A percentile compares a stretch with the other conserved stretches of the same genome.
phyloP scores from a whole-genome alignment of 1,140 invertebrate species.

The Dendroctonus valens region DNA sequence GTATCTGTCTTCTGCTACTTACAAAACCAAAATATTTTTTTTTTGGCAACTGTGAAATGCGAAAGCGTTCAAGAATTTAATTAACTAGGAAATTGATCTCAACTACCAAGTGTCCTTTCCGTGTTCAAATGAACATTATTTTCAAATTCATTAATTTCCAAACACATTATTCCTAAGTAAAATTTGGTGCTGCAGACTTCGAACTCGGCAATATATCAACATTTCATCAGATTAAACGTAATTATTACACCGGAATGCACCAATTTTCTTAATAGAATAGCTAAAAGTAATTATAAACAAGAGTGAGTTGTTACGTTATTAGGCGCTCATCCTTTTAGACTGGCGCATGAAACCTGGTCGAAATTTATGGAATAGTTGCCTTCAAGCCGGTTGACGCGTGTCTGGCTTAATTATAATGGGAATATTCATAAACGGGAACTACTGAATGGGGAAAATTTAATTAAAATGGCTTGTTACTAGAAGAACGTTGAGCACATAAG shows the following conservation, averaged over 20 bases:
- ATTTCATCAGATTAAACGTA: neutral
- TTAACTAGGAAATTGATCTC: no score
- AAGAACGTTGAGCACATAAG: constrained; percentile 33
- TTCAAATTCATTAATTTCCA: no score
- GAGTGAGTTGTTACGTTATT: constrained; percentile 33
- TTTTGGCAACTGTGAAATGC: no score
- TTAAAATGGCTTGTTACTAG: constrained; percentile 41
- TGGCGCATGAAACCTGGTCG: constrained; percentile 27
- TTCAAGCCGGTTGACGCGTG: constrained; percentile 38
- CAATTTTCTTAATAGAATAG: constrained; percentile 21
- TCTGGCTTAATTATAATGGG: constrained; percentile 43
- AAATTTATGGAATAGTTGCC: constrained; percentile 35
- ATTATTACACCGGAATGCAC: constrained; percentile 8
- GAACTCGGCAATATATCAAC: no score
- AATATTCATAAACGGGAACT: constrained; percentile 41
- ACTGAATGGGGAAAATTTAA: constrained; percentile 41
- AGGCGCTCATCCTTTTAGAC: constrained; percentile 25
- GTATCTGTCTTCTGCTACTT: no score
- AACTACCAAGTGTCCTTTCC: no score
- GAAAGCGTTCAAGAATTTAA: no score
- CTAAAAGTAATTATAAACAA: constrained; percentile 30
- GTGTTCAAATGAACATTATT: no score
- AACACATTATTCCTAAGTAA: no score
- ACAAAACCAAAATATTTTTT: no score
- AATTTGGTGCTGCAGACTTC: no score